These are phyloP conservation scores for Trissoscelio sp. DNA, from an alignment of 2,888 invertebrate genomes.

Conservation along the genomic window DNA sequence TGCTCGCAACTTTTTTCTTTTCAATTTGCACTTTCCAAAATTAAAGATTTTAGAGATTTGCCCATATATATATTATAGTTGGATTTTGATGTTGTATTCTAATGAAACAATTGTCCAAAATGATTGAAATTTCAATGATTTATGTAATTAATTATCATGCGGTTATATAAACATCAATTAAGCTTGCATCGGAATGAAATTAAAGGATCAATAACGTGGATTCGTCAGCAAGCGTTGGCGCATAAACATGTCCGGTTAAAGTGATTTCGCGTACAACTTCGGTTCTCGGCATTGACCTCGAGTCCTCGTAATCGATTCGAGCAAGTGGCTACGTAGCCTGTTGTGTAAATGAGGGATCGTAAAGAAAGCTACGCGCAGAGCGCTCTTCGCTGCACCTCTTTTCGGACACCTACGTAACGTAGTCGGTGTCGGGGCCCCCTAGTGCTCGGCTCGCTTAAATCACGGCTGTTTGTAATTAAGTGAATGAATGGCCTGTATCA, in stretches of 20 bases:
- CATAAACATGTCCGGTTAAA: constrained; percentile 44
- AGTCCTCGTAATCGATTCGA: constrained; percentile 61
- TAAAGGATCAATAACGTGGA: constrained; percentile 39
- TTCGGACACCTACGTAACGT: constrained; percentile 76
- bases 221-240: constrained; percentile 20
- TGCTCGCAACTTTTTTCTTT: too few relatives aligned
- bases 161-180: constrained; percentile 19
- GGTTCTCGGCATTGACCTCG: constrained; percentile 51
- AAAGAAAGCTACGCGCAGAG: constrained; percentile 78
- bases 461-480: constrained; percentile 84
- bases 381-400: constrained; percentile 75
- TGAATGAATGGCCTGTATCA: constrained; percentile 84
- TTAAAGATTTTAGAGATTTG: too few relatives aligned
- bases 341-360: constrained; percentile 81
- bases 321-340: constrained; percentile 75
- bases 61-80: too few relatives aligned
- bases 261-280: constrained; percentile 32
- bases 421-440: constrained; percentile 77
- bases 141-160: constrained; percentile 18
- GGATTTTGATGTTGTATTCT: too few relatives aligned
- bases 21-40: too few relatives aligned
- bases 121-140: background rate
- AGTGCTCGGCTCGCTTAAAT: constrained; percentile 81
- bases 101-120: background rate
- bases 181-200: constrained; percentile 21